phyloP scores from a whole-genome alignment of 2,888 invertebrate genomes.

The Athrips mouffetella region DNA sequence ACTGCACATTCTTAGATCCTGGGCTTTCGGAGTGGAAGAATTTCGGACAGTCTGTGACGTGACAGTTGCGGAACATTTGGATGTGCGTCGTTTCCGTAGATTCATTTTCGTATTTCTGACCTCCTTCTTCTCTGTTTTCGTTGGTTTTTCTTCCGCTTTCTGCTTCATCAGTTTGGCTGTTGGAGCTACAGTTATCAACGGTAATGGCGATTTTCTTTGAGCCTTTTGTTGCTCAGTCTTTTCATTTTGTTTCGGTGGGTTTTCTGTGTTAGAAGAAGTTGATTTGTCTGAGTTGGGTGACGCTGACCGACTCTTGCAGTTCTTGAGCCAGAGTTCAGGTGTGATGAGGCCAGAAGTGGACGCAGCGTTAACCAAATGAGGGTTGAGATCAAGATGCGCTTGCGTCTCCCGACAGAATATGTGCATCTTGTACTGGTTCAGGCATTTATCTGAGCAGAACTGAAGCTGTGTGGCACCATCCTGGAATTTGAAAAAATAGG shows the following conservation, averaged over 20 bases:
- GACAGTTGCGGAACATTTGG: slow-evolving; percentile 64
- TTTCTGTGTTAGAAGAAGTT: slow-evolving; percentile 72
- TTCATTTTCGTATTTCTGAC: slow-evolving; percentile 58
- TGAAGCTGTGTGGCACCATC: slow-evolving; percentile 94
- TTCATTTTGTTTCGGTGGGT: slow-evolving; percentile 40
- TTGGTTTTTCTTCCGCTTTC: slow-evolving; percentile 56
- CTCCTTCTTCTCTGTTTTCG: slow-evolving; percentile 62
- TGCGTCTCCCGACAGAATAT: slow-evolving; percentile 96
- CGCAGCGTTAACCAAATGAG: slow-evolving; percentile 80
- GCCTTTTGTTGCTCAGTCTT: slow-evolving; percentile 45
- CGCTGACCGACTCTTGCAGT: slow-evolving; percentile 83
- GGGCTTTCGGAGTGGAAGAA: slow-evolving; percentile 63
- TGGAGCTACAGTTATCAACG: slow-evolving; percentile 82
- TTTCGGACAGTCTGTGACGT: slow-evolving; percentile 61
- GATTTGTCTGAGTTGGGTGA: slow-evolving; percentile 79
- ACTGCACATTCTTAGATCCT: slow-evolving; percentile 67
- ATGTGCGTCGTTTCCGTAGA: slow-evolving; percentile 65
- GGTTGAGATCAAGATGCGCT: slow-evolving; percentile 92
- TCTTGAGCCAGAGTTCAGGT: slow-evolving; percentile 93
- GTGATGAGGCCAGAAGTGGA: slow-evolving; percentile 84
- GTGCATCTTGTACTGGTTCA: slow-evolving; percentile 98
- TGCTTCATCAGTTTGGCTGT: slow-evolving; percentile 81
- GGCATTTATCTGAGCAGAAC: slow-evolving; percentile 94
- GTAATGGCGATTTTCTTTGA: slow-evolving; percentile 73
- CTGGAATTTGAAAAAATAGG: too few species aligned